Evolutionary conservation across 2,797 vertebrate species (phyloP), one percentile per base, ranked within the genome.

Genomic region (Taenioides sp.): DNA sequence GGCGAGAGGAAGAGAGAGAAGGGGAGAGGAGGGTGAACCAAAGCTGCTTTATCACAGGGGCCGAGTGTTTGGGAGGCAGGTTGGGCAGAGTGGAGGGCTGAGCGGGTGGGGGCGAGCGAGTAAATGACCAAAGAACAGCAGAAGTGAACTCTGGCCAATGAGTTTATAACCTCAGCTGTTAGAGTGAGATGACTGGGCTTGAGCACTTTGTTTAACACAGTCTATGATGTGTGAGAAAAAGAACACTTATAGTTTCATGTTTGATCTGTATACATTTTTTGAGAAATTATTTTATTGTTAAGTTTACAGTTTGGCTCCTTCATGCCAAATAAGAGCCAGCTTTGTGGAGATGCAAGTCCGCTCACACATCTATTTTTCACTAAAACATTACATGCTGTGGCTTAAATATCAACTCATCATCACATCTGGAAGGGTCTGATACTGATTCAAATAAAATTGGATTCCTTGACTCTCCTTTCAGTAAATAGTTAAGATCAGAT

Each of bases 11-110:
- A 80, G 89, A 70, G 83, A 12, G 23, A 78, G 84, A 86, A 90
- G 80, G 89, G 70, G 83, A 12, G 23, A 78, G 84, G 86, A 93
- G 31, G 31, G 31, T 34, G 31, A 34, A 5, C 31, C 7, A 7
- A 94, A 95, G 92, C 92, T 89, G 92, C 94, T 94, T 94, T 94
- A 95, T 94, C 91, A 93, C 92, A 87, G 89, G 89, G 91, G 91
- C 89, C 82, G 57, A 58, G 50, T 12, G 40, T 11, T 11, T 2
- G 40, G 2, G 50, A 7, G 50, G 16, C 18, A n/a, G 16, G 17
- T 1, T 17, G 49, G 49, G 16, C 16, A 34, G 34, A 34, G 34
- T n/a, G n/a, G n/a, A n/a, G n/a, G n/a, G n/a, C n/a, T n/a, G n/a
- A n/a, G n/a, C n/a, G n/a, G n/a, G n/a, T 88, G 34, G 34, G 9